Conservation (phyloP, 1,140 invertebrate genomes). For the Dryas iulia region DNA sequence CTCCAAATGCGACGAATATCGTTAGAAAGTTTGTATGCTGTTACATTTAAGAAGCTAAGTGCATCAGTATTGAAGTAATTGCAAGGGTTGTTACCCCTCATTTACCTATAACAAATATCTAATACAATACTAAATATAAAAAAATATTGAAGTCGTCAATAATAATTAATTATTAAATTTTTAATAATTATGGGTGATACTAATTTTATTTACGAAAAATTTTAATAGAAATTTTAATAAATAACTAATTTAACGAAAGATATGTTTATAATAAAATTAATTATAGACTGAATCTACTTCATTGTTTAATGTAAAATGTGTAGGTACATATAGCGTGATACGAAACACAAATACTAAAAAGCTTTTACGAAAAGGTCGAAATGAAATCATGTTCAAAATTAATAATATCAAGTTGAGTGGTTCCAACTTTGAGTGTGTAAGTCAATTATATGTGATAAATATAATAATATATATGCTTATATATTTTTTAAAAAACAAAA, state of each 20-base stretch:
- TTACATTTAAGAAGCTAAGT: background rate
- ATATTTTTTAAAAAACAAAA: constrained; percentile 11
- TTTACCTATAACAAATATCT: background rate
- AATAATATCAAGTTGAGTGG: constrained; percentile 15
- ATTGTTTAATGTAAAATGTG: background rate
- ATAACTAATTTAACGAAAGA: too few relatives aligned
- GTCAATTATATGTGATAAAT: constrained; percentile 24
- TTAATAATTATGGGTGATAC: too few relatives aligned
- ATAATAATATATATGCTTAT: constrained; percentile 45
- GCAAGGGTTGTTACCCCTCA: background rate
- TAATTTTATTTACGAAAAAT: too few relatives aligned
- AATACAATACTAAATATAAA: too few relatives aligned
- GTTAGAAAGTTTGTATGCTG: background rate
- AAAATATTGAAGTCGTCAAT: too few relatives aligned
- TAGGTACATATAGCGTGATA: background rate
- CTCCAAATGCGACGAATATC: background rate
- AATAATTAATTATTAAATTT: too few relatives aligned
- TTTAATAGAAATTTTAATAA: too few relatives aligned
- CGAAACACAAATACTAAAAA: background rate
- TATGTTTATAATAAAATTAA: too few relatives aligned
- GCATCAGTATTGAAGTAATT: background rate
- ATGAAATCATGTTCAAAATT: constrained; percentile 8
- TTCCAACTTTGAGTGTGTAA: constrained; percentile 21
- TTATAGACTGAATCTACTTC: too few relatives aligned
- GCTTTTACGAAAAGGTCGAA: background rate